A percentile compares a stretch with the other conserved stretches of the same genome.
Evolutionary conservation across 2,113 vertebrate species (phyloP).

Genomic region (Pangasianodon gigas): DNA sequence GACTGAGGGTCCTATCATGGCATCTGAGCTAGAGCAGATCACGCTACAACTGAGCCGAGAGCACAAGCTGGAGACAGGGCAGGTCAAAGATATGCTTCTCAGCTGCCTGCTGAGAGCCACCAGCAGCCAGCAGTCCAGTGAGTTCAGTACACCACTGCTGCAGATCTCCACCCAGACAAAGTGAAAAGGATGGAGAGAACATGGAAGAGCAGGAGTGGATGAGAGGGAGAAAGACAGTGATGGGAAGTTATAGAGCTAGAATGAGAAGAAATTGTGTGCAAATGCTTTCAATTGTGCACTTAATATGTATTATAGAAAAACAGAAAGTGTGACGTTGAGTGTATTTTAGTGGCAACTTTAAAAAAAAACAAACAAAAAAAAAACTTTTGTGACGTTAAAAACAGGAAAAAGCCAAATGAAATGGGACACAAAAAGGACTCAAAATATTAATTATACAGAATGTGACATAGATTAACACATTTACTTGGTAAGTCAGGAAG

Average conservation of each 20-base stretch:
- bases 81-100: conserved; percentile 93
- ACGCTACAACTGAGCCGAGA: conserved; percentile 88
- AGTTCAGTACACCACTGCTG: conserved; percentile 91
- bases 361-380: background rate
- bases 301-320: background rate
- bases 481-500: background rate
- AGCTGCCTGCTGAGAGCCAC: conserved; percentile 84
- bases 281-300: background rate
- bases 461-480: background rate
- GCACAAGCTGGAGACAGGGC: conserved; percentile 84
- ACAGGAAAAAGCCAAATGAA: background rate
- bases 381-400: background rate
- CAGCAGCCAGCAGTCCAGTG: conserved; percentile 81
- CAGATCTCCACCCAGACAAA: conserved; percentile 82
- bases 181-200: conserved; percentile 48
- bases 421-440: background rate
- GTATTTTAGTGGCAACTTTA: background rate
- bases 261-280: background rate
- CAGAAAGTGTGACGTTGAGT: background rate
- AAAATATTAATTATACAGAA: background rate
- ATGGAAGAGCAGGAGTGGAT: conserved; percentile 61
- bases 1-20: conserved; percentile 83
- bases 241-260: background rate
- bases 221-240: conserved; percentile 48
- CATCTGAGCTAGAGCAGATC: conserved; percentile 92